A percentile compares a stretch with the other conserved stretches of the same genome.
These are phyloP conservation scores for Vanessa tameamea DNA, from an alignment of 1,140 invertebrate genomes.

Conservation along the genomic window DNA sequence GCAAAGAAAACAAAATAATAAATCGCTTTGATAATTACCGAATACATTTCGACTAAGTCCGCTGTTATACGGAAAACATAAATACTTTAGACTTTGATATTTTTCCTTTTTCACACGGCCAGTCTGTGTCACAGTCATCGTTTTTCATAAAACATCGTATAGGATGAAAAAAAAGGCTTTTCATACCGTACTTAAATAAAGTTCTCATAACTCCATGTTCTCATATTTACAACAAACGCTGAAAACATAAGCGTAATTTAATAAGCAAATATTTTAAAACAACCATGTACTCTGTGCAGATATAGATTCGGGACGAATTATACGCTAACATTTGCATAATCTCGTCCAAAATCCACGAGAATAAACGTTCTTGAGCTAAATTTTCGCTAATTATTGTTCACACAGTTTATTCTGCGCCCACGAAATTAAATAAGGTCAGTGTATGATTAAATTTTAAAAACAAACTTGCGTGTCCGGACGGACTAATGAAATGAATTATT, in stretches of 20 bases:
- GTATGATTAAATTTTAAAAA: conserved; percentile 51
- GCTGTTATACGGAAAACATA: too few relatives aligned
- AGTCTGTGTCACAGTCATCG: too few relatives aligned
- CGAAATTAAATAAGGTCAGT: conserved; percentile 48
- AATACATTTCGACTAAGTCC: too few relatives aligned
- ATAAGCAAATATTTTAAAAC: conserved; percentile 22
- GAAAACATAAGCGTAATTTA: conserved; percentile 13
- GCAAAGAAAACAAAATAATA: too few relatives aligned
- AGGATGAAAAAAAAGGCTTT: neutral
- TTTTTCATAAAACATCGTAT: neutral
- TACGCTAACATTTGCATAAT: conserved; percentile 42
- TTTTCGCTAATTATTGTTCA: conserved; percentile 43
- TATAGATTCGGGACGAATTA: conserved; percentile 28
- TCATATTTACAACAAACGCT: conserved; percentile 3
- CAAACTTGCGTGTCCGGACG: conserved; percentile 47
- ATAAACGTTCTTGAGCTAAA: conserved; percentile 32
- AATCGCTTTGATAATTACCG: too few relatives aligned
- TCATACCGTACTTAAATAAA: neutral
- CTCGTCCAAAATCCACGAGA: conserved; percentile 35
- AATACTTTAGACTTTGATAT: too few relatives aligned
- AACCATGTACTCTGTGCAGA: conserved; percentile 17
- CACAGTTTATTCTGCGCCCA: conserved; percentile 42
- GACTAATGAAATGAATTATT: conserved; percentile 53
- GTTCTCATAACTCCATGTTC: neutral
- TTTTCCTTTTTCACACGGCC: too few relatives aligned